Base-by-base conservation (phyloP, 2,797 vertebrate genomes). In the Malacoctenus gilli region DNA sequence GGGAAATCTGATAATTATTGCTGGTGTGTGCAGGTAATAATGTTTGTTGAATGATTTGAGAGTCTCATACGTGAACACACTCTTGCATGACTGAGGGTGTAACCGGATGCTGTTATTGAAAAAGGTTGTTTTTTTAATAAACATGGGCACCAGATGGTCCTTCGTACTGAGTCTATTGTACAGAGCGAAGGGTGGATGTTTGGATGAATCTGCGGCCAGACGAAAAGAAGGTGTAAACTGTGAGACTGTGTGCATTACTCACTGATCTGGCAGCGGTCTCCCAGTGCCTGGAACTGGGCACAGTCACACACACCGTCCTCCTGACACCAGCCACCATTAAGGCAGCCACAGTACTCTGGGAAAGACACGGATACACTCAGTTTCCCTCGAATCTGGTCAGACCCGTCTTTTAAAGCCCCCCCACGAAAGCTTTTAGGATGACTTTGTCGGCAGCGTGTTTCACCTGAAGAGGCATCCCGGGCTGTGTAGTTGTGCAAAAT, bases 251-350 rank as follows among this genome's bases (percentile, higher is more conserved):
- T 54, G 40, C 32, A 16, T 67, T 79, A 93, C 95, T 95, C 92
- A 99, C 96, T 94, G 89, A 95, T 96, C 89, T 98, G 96, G 89
- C 97, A 98, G 78, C 96, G 95, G 72, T 93, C 92, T 79, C 97
- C 96, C 80, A 93, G 86, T 70, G 95, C 96, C 91, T 98, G 97
- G 92, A 98, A 96, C 87, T 95, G 94, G 83, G 94, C 92, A 85
- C 97, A 99, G 88, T 99, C 97, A 91, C 97, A 99, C 72, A 86
- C 89, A 80, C 94, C 95, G 20, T 89, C 82, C 61, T 95, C 93
- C 75, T 94, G 95, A 92, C 97, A 99, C 91, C 93, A 92, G 80
- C 96, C 96, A 55, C 96, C 97, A 75, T 99, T 99, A 86, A 99
- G 96, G 85, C 97, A 99, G 72, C 92, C 92, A 49, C 97, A 99